Evolutionary conservation across 2,797 vertebrate species (phyloP).

Genomic region (Morus bassanus): DNA sequence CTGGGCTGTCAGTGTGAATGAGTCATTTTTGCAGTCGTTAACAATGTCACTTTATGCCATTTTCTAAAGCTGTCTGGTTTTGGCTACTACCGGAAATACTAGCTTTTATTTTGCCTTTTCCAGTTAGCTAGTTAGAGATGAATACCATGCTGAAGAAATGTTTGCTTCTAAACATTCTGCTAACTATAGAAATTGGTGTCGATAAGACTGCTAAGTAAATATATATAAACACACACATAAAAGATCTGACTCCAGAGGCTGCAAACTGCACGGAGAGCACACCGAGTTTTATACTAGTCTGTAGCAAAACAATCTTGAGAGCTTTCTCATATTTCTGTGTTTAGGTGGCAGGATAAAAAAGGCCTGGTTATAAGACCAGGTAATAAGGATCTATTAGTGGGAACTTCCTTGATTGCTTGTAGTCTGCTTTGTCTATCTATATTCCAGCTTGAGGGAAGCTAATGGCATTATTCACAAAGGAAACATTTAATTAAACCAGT

Average conservation of each 20-base stretch:
- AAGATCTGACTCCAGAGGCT: neutral
- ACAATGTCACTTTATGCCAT: neutral
- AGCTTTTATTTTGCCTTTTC: neutral
- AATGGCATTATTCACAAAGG: neutral
- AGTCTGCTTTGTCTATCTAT: neutral
- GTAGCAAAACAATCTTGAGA: neutral
- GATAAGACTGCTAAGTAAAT: neutral
- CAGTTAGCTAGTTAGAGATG: neutral
- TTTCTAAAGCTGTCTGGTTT: neutral
- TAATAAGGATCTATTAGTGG: neutral
- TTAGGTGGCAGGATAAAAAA: neutral
- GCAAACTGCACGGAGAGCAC: neutral
- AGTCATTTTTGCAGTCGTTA: slow-evolving; percentile 8
- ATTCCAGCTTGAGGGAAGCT: neutral
- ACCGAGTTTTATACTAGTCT: neutral
- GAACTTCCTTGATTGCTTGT: neutral
- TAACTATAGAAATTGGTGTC: neutral
- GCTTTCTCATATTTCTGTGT: neutral
- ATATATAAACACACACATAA: rapidly evolving
- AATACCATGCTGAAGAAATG: neutral
- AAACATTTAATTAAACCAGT: neutral
- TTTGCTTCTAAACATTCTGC: neutral
- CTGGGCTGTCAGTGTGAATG: neutral
- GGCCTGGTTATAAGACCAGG: neutral
- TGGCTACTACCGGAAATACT: neutral